Base-by-base conservation (phyloP, 2,888 invertebrate genomes). In the Trachelus stipa region DNA sequence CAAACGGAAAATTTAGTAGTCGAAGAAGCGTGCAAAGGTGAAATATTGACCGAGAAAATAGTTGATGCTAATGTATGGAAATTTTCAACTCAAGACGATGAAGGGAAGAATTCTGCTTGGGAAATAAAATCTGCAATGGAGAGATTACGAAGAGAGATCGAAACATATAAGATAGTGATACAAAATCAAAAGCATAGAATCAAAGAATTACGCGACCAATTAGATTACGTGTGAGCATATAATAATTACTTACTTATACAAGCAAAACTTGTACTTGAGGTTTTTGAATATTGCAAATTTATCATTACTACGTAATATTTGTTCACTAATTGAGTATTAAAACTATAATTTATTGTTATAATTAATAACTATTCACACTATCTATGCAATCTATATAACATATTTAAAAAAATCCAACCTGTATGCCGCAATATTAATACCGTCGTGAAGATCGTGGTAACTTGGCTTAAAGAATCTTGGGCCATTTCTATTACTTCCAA, bases 401-500 rank as follows among this genome's bases (percentile, higher is more conserved):
- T 23, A 56, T 56, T 23, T 1, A 23, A 71, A 33, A 71, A 71
- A 69, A 6, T 33, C 71, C 33, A 71, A 94, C 93, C 95, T 94
- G 87, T 96, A 96, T 83, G 95, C 94, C 3, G 97, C 97, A 78
- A 97, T 94, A 87, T 97, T 97, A 68, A 96, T 94, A 3, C 97
- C 97, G 85, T 97, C 97, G 78, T 94, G 94, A 69, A 96, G 92
- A 92, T 97, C 97, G 79, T 95, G 95, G 35, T 95, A 93, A 81
- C 94, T 96, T 0, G 98, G 97, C 88, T 97, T 96, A 84, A 99
- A 97, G 92, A 98, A 98, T 83, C 95, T 95, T 15, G 94, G 92
- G 0, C 98, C 99, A 90, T 98, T 98, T 87, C 95, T 94, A 91
- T 98, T 98, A 77, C 94, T 95, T 3, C 98, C 99, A 89, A 99